Evolutionary conservation across 2,113 vertebrate genomes (phyloP).

Genomic region (Lepus europaeus): DNA sequence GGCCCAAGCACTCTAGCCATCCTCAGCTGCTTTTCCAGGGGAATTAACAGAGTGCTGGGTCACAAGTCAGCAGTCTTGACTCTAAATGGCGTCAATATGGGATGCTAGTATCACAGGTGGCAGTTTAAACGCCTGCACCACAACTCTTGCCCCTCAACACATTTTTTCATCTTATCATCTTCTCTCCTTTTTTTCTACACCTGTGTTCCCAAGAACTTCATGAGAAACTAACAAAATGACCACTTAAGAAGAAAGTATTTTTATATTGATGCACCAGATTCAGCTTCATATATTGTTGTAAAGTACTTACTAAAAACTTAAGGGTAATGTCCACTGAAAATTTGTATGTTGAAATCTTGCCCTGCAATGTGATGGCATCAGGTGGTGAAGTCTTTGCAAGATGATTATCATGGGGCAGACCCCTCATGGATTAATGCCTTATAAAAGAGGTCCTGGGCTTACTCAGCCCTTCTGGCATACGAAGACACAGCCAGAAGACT

Average conservation of each 20-base stretch:
- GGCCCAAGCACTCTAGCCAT: too few species aligned
- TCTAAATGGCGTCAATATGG: too few species aligned
- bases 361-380: background rate
- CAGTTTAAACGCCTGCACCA: too few species aligned
- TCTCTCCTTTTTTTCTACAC: background rate
- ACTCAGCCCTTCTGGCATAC: background rate
- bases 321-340: background rate
- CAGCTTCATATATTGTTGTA: background rate
- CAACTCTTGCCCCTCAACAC: background rate
- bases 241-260: background rate
- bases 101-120: too few species aligned
- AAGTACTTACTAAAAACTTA: background rate
- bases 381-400: background rate
- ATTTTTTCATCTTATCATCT: background rate
- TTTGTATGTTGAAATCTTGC: background rate
- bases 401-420: background rate
- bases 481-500: background rate
- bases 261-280: background rate
- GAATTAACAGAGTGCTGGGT: too few species aligned
- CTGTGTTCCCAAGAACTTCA: background rate
- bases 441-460: fast-evolving
- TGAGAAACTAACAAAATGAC: background rate
- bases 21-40: too few species aligned
- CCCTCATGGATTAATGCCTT: background rate
- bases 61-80: too few species aligned